Conservation (phyloP, 2,888 invertebrate species). For the Liodrosophila aerea region DNA sequence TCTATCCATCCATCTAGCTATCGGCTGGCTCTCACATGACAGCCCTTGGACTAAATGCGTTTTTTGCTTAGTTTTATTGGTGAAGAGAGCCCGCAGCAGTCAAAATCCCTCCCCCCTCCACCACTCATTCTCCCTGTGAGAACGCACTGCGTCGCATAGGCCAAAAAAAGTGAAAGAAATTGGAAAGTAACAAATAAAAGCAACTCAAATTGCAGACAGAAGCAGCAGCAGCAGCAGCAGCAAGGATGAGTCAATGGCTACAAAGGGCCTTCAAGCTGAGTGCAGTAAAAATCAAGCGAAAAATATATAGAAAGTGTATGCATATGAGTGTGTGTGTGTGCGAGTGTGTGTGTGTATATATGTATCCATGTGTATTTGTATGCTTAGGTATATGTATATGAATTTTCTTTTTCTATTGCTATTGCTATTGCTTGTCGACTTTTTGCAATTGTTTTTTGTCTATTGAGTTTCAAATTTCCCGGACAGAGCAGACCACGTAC, state of each 20-base stretch:
- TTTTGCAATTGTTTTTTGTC: slow-evolving; percentile 60
- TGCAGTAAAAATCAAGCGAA: slow-evolving; percentile 76
- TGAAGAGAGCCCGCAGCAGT: slow-evolving; percentile 12
- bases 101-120: background rate
- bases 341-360: slow-evolving; percentile 6
- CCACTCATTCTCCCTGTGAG: too few species aligned
- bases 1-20: slow-evolving; percentile 6
- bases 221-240: slow-evolving; percentile 39
- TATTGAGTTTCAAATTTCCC: slow-evolving; percentile 78
- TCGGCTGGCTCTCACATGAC: slow-evolving; percentile 42
- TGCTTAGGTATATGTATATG: slow-evolving; percentile 6
- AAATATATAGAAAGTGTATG: slow-evolving; percentile 34
- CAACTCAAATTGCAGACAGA: slow-evolving; percentile 67
- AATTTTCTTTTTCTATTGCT: slow-evolving; percentile 71
- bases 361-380: slow-evolving; percentile 14
- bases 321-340: slow-evolving; percentile 10
- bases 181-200: slow-evolving; percentile 36
- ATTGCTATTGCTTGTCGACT: slow-evolving; percentile 60
- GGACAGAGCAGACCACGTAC: slow-evolving; percentile 49
- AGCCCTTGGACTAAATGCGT: slow-evolving; percentile 69
- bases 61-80: slow-evolving; percentile 76
- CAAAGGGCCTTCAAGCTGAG: slow-evolving; percentile 57
- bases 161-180: slow-evolving; percentile 36
- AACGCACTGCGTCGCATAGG: slow-evolving; percentile 38
- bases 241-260: slow-evolving; percentile 11